Conservation (phyloP, 2,797 vertebrate genomes). For the Microctenopoma lineatum region DNA sequence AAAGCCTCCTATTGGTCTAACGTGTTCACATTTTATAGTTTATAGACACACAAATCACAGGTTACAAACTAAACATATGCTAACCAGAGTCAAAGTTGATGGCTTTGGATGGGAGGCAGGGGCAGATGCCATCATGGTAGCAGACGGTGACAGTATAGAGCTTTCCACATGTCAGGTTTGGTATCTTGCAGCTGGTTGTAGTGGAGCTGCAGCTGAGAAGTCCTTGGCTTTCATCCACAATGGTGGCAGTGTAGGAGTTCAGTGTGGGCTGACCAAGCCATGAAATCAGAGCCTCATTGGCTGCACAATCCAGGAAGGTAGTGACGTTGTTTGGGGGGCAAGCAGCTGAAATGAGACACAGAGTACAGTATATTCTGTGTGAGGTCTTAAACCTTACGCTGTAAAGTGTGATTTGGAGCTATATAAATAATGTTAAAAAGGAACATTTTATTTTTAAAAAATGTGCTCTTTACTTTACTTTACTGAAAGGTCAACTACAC, state of each 20-base stretch:
- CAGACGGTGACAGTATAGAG: slow-evolving; percentile 71
- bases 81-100: slow-evolving; percentile 79
- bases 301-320: slow-evolving; percentile 74
- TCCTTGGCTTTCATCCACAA: slow-evolving; percentile 59
- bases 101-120: slow-evolving; percentile 68
- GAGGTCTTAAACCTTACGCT: too few species aligned
- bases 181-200: slow-evolving; percentile 68
- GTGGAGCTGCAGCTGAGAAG: slow-evolving; percentile 80
- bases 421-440: too few species aligned
- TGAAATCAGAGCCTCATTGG: slow-evolving; percentile 73
- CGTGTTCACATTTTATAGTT: too few species aligned
- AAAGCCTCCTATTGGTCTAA: background rate
- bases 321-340: slow-evolving; percentile 74
- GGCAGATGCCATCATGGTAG: slow-evolving; percentile 72
- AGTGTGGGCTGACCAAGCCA: slow-evolving; percentile 65
- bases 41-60: background rate
- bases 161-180: slow-evolving; percentile 74
- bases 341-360: slow-evolving; percentile 56
- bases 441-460: too few species aligned
- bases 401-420: too few species aligned
- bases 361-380: too few species aligned
- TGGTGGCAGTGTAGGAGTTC: slow-evolving; percentile 74
- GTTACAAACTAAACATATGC: background rate
- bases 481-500: too few species aligned
- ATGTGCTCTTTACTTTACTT: too few species aligned